Base-by-base conservation (phyloP, 2,113 vertebrate species). In the Rynchops niger region DNA sequence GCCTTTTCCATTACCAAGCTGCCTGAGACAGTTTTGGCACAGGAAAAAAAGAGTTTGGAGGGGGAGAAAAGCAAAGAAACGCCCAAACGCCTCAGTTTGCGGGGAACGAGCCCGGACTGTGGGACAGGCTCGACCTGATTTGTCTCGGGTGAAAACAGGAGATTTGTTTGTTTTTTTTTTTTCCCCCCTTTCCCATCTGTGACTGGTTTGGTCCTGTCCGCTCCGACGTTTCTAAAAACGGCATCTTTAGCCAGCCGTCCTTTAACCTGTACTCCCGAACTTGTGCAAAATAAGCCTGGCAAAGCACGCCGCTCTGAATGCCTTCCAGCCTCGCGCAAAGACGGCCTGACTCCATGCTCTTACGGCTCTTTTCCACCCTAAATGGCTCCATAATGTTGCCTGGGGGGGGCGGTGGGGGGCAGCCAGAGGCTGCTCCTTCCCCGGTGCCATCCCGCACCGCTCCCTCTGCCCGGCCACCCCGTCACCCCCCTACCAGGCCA, bases 401-500 rank as follows among this genome's bases (percentile, higher is more conserved):
- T 2, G 3, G 26, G 45, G 32, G 17, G 18, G 4, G 19, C 2
- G 4, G 19, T 2, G 4, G 43, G 5, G 23, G 15, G 30, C 4
- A 2, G 18, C 6, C 43, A 15, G 43, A 5, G 5, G 49, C 29
- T 27, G n/a, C 34, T 67, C 34, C 72, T 47, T 45, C 40, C 36
- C 3, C 1, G 12, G 6, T 11, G 8, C 36, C 11, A 3, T 34
- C 53, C 61, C 6, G 7, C 3, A 7, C n/a, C 3, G 3, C 61
- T 15, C 23, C 29, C 61, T 4, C 7, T 20, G 9, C 21, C 49
- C 3, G 2, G 45, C 19, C 21, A 16, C 29, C 65, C 47, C 15
- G 5, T 10, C 40, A 23, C 50, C 16, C 9, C 36, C 38, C 32
- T 2, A 5, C 1, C 36, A 23, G 5, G 40, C 18, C 2, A 4